Evolutionary conservation across 53 echinoderm and acorn worm genomes (phyloP).

Genomic region (Arbacia lixula): DNA sequence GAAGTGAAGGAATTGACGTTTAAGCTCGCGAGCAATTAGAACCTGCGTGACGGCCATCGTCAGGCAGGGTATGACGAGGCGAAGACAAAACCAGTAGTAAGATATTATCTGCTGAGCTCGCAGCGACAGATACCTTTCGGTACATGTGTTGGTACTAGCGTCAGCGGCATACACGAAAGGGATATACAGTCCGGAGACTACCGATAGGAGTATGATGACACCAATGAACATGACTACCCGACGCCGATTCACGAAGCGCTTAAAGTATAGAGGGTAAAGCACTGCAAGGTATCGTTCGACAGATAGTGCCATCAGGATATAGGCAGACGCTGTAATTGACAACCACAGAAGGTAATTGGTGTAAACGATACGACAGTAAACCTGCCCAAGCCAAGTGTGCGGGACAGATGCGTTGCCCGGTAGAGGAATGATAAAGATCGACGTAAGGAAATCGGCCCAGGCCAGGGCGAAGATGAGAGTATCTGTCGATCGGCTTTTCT

Average conservation of each 20-base stretch:
- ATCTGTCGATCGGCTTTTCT: conserved; percentile 20
- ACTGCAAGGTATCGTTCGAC: conserved; percentile 28
- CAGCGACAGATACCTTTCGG: not conserved
- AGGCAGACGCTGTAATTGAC: conserved; percentile 26
- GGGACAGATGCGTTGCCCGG: conserved; percentile 12
- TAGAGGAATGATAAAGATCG: conserved; percentile 10
- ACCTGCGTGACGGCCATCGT: conserved; percentile 27
- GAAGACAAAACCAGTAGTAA: conserved; percentile 34
- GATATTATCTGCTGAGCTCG: not conserved
- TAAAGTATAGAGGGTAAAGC: conserved; percentile 15
- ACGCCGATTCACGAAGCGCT: conserved; percentile 38
- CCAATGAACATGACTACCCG: conserved; percentile 19
- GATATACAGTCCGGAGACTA: conserved; percentile 1
- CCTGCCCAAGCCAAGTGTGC: conserved; percentile 11
- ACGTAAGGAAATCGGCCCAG: conserved; percentile 25
- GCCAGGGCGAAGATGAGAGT: conserved; percentile 11
- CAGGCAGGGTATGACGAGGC: conserved; percentile 13
- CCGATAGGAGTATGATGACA: conserved; percentile 5
- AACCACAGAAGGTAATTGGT: conserved; percentile 14
- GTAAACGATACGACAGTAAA: conserved; percentile 13
- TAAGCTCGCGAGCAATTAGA: conserved; percentile 21
- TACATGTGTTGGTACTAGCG: not conserved
- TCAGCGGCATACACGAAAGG: conserved; percentile 31
- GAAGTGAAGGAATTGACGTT: not conserved
- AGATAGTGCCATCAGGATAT: conserved; percentile 29